These are phyloP conservation scores for Macrobrachium rosenbergii DNA, from an alignment of 1,140 invertebrate species.

Conservation along the genomic window DNA sequence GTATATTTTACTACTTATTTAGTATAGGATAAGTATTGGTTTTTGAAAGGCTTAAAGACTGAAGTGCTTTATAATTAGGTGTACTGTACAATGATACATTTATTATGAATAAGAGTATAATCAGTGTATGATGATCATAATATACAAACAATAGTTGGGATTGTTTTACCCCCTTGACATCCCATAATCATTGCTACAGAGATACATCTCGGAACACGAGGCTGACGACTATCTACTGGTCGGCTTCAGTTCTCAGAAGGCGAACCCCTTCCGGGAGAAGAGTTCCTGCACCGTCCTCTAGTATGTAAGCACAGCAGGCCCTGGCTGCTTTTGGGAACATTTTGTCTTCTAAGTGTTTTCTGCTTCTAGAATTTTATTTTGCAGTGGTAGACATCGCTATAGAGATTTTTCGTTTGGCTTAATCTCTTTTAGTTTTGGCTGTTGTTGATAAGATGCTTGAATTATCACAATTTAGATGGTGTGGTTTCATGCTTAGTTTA, in stretches of 20 bases:
- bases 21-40: no score
- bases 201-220: conserved; percentile 92
- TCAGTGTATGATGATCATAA: no score
- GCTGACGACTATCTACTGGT: conserved; percentile 94
- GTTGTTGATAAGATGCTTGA: no score
- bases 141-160: background rate
- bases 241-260: conserved; percentile 94
- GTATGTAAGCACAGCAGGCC: conserved; percentile 41
- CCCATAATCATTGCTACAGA: conserved; percentile 69
- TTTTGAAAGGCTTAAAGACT: no score
- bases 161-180: background rate
- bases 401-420: no score
- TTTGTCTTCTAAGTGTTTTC: background rate
- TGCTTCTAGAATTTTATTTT: background rate
- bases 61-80: no score
- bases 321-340: background rate
- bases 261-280: conserved; percentile 97
- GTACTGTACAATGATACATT: no score
- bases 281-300: conserved; percentile 63
- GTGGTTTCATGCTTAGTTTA: no score
- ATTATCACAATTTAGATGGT: no score
- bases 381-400: background rate
- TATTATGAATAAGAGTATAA: no score
- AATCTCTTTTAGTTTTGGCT: no score
- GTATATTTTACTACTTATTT: no score